A percentile compares a stretch with the other conserved stretches of the same genome.
Conservation (phyloP, 2,113 vertebrate species). For the Scomber scombrus region DNA sequence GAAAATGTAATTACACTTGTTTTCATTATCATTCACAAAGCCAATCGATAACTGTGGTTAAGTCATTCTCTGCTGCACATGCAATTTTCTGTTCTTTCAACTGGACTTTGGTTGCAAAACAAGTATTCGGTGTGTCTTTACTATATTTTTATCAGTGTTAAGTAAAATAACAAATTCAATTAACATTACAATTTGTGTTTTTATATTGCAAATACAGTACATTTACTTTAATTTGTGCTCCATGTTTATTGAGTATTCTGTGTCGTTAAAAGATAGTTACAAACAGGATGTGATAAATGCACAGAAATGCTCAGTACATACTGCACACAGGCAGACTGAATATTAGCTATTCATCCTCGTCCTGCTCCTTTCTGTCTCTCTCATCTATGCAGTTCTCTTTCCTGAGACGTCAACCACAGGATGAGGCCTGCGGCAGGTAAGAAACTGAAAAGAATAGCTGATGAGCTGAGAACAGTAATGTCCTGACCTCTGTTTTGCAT, state of each 20-base stretch:
- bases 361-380: constrained; percentile 47
- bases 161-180: constrained; percentile 37
- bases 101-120: constrained; percentile 44
- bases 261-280: background rate
- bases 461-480: constrained; percentile 29
- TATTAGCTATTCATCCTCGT: constrained; percentile 47
- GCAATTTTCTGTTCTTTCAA: constrained; percentile 51
- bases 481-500: constrained; percentile 45
- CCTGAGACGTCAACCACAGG: constrained; percentile 92
- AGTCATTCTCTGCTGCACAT: constrained; percentile 53
- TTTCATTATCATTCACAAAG: constrained; percentile 76
- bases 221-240: background rate
- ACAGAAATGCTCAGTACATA: background rate
- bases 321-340: constrained; percentile 15
- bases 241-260: background rate
- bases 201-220: background rate
- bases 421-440: constrained; percentile 93
- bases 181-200: background rate
- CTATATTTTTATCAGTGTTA: background rate
- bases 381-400: constrained; percentile 88
- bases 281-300: background rate
- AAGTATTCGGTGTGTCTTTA: background rate
- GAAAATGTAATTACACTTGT: constrained; percentile 77
- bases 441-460: constrained; percentile 47
- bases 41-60: constrained; percentile 68